Percentiles rank a stretch among this genome's conserved stretches.
Evolutionary conservation across 2,888 invertebrate species (phyloP).

Genomic region (Agrilus mali): DNA sequence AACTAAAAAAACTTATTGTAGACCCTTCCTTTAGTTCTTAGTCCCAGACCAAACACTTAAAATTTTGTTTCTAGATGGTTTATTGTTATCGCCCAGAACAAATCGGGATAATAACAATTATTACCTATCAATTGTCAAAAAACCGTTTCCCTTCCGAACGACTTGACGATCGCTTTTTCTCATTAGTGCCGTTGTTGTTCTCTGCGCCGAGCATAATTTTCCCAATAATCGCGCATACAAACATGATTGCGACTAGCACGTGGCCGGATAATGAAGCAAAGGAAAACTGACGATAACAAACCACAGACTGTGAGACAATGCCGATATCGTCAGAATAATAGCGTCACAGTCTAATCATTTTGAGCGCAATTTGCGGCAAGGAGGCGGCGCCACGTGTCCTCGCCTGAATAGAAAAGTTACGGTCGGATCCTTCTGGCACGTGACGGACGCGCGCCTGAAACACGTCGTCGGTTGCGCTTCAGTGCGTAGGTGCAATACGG

Average conservation of each 20-base stretch:
- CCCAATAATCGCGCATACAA: constrained; percentile 32
- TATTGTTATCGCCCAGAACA: too few relatives aligned
- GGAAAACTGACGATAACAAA: constrained; percentile 36
- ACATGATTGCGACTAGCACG: constrained; percentile 31
- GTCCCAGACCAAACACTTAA: too few relatives aligned
- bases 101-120: too few relatives aligned
- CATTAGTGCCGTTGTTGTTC: not conserved
- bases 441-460: constrained; percentile 20
- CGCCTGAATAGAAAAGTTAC: constrained; percentile 33
- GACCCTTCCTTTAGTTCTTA: too few relatives aligned
- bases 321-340: not conserved
- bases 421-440: constrained; percentile 27
- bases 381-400: constrained; percentile 35
- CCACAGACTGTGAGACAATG: constrained; percentile 20
- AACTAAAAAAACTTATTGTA: too few relatives aligned
- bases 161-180: too few relatives aligned
- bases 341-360: constrained; percentile 23
- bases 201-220: constrained; percentile 30
- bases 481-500: constrained; percentile 24
- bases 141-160: too few relatives aligned
- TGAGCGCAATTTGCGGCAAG: constrained; percentile 33
- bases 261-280: constrained; percentile 37
- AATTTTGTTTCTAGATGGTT: too few relatives aligned
- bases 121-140: too few relatives aligned
- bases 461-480: constrained; percentile 29